These are phyloP conservation scores for Pheosia tremula DNA, from an alignment of 2,888 invertebrate genomes.

Conservation along the genomic window DNA sequence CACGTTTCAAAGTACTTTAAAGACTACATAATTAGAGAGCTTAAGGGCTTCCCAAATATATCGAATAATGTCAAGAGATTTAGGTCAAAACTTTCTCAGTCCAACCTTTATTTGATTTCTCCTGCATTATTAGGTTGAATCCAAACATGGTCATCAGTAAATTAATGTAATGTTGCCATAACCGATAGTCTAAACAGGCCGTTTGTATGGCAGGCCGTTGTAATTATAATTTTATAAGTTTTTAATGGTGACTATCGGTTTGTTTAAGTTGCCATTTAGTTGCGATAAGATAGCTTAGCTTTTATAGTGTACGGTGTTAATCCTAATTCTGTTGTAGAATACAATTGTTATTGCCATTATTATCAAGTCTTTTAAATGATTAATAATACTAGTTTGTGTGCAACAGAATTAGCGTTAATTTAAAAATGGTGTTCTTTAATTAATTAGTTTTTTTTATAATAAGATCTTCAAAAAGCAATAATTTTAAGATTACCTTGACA, in stretches of 20 bases:
- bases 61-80: conserved; percentile 22
- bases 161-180: conserved; percentile 46
- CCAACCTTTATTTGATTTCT: conserved; percentile 35
- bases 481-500: background rate
- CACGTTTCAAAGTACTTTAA: too few species aligned
- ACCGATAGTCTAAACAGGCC: conserved; percentile 48
- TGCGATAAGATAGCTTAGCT: conserved; percentile 51
- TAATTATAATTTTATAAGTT: conserved; percentile 33
- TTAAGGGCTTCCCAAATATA: conserved; percentile 8
- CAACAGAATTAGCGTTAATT: background rate
- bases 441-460: conserved; percentile 6
- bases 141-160: conserved; percentile 36
- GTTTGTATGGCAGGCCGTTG: conserved; percentile 47
- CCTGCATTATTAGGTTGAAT: conserved; percentile 37
- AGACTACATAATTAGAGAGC: background rate
- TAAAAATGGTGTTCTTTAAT: background rate
- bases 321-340: background rate
- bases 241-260: conserved; percentile 46
- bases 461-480: conserved; percentile 5
- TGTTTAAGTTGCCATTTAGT: conserved; percentile 67
- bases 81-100: conserved; percentile 34
- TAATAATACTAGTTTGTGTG: background rate
- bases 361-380: background rate
- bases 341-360: background rate
- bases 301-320: background rate